Percentiles rank a stretch among this genome's conserved stretches.
Evolutionary conservation across 2,888 invertebrate species (phyloP).

Genomic region (Junonia oenone): DNA sequence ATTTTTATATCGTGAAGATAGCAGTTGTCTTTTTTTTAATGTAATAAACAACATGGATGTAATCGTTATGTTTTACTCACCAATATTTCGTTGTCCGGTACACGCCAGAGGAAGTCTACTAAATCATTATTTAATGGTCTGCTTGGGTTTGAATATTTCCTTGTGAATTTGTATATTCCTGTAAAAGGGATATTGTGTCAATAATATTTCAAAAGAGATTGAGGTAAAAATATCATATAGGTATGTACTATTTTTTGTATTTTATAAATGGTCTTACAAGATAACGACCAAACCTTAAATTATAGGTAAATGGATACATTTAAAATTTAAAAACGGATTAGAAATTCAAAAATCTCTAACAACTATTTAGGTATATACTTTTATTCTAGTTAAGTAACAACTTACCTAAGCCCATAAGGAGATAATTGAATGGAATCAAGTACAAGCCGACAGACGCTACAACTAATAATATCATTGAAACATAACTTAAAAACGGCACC

Average conservation of each 20-base stretch:
- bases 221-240: too few relatives aligned
- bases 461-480: constrained; percentile 50
- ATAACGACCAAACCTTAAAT: too few relatives aligned
- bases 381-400: neutral
- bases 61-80: constrained; percentile 37
- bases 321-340: too few relatives aligned
- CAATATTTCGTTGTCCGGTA: constrained; percentile 63
- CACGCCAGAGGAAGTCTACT: constrained; percentile 60
- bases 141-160: constrained; percentile 58
- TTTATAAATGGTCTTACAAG: too few relatives aligned
- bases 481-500: constrained; percentile 59
- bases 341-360: too few relatives aligned
- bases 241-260: too few relatives aligned
- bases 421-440: constrained; percentile 54
- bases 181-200: too few relatives aligned
- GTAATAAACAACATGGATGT: too few relatives aligned
- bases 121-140: constrained; percentile 62
- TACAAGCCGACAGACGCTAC: constrained; percentile 46
- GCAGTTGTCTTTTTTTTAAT: too few relatives aligned
- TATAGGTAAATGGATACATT: too few relatives aligned
- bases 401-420: constrained; percentile 64
- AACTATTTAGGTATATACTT: too few relatives aligned
- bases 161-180: constrained; percentile 62
- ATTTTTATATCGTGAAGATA: neutral
- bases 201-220: too few relatives aligned